Evolutionary conservation across 2,888 invertebrate species (phyloP).

Genomic region (Caenorhabditis japonica): DNA sequence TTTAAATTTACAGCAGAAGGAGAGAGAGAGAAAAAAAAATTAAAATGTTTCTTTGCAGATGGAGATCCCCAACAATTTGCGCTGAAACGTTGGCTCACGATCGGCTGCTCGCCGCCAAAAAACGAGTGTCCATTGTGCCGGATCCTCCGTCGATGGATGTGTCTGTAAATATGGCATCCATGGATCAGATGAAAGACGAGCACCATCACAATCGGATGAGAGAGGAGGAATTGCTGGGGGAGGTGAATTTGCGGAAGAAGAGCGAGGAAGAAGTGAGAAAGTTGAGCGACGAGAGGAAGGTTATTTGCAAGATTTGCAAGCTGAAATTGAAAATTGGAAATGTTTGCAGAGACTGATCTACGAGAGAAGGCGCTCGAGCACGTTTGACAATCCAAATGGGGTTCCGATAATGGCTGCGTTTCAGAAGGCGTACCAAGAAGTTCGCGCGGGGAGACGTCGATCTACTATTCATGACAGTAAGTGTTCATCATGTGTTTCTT

Average conservation of each 20-base stretch:
- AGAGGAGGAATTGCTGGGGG: conserved; percentile 55
- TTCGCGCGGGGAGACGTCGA: conserved; percentile 53
- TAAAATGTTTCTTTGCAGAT: conserved; percentile 46
- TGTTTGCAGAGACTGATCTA: conserved; percentile 37
- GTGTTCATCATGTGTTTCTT: conserved; percentile 1
- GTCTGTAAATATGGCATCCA: conserved; percentile 59
- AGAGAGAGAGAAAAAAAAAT: neutral
- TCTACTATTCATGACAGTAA: conserved; percentile 48
- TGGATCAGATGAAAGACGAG: conserved; percentile 65
- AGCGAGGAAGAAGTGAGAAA: conserved; percentile 61
- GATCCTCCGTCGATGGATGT: conserved; percentile 69
- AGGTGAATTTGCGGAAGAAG: conserved; percentile 37
- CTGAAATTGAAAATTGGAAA: neutral
- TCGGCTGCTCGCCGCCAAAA: conserved; percentile 63
- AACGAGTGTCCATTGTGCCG: conserved; percentile 66
- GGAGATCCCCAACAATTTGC: conserved; percentile 69
- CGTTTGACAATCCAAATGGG: conserved; percentile 62
- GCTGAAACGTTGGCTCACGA: conserved; percentile 69
- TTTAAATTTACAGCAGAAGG: neutral
- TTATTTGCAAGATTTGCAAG: neutral
- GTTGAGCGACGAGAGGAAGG: conserved; percentile 57
- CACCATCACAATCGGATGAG: conserved; percentile 61
- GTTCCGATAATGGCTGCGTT: conserved; percentile 68
- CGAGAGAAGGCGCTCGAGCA: conserved; percentile 55
- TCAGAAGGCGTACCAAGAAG: conserved; percentile 65